Evolutionary conservation across 1,140 invertebrate genomes (phyloP), one percentile per base, ranked within the genome.

Genomic region (Rhizoglyphus robini): DNA sequence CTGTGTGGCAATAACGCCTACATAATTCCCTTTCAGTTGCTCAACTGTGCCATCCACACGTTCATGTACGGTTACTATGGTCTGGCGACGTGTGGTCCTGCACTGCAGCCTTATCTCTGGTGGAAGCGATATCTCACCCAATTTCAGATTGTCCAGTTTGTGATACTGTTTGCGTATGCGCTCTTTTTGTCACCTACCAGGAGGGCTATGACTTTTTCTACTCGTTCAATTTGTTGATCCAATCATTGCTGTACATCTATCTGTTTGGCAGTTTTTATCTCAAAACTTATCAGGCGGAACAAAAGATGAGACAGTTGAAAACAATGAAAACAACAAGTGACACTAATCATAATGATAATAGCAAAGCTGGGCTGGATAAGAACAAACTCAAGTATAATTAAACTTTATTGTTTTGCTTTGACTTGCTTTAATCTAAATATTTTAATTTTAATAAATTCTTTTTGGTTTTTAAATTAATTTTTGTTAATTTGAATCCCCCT

Each of bases 31-130:
- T 90, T 75, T 69, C 75, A 74, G 25, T 73, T 79, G 66, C 78
- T 93, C 70, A 95, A 94, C 76, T 88, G 88, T n/a, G 89, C 90
- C 71, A 90, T 96, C 3, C 93, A 80, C 66, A 73, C 68, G 51
- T 11, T 54, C 62, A 80, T 81, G 79, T 81, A 81, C 66, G 69
- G 72, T 29, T 81, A 81, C 69, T 81, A 79, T 72, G 74, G 78
- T 64, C 71, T 80, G 67, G 71, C 80, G n/a, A 77, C 80, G 5
- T 69, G 81, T 69, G 80, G 80, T 57, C 79, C 79, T 18, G 66
- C 70, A 4, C 74, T 78, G 68, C 74, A 76, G 68, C 78, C 76
- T 49, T 81, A 78, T 71, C 71, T 82, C 3, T 82, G 80, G 79
- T 82, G 81, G 80, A 81, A 82, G 71, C 75, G 75, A 69, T 80